Evolutionary conservation across 1,140 invertebrate species (phyloP).

Genomic region (silkworm (Bombyx mori)): ASM3026992v2 NC_085125.1:4613501-4614000

Average conservation of each 20-base stretch:
- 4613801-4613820: constrained; percentile 75
- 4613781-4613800: constrained; percentile 85
- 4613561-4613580: too few species aligned
- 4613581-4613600: too few species aligned
- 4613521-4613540: too few species aligned
- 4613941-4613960: too few species aligned
- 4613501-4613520: too few species aligned
- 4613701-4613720: constrained; percentile 91
- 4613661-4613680: constrained; percentile 57
- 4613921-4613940: too few species aligned
- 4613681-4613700: constrained; percentile 95
- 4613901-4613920: background rate
- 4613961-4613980: too few species aligned
- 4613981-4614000: too few species aligned
- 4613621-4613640: too few species aligned
- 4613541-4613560: too few species aligned
- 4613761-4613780: constrained; percentile 88
- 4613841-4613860: constrained; percentile 68
- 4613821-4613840: constrained; percentile 81
- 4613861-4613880: background rate
- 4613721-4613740: constrained; percentile 88
- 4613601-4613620: too few species aligned
- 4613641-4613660: constrained; percentile 1
- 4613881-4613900: background rate
- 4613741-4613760: constrained; percentile 91